Evolutionary conservation across 2,113 vertebrate species (phyloP).

Genomic region (Cyanoderma ruficeps): DNA sequence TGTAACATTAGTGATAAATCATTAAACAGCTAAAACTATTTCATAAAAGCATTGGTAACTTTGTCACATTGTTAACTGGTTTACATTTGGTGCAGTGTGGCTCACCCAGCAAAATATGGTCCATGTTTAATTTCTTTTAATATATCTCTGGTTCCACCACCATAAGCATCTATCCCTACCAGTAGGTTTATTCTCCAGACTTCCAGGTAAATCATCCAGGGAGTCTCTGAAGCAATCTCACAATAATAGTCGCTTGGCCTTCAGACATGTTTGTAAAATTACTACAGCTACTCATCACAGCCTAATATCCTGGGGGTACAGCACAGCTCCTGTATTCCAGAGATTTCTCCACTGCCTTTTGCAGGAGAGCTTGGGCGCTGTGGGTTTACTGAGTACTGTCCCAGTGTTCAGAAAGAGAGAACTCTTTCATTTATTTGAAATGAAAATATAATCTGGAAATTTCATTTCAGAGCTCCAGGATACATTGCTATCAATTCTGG

Average conservation of each 20-base stretch:
- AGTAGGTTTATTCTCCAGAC: neutral
- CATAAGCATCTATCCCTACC: neutral
- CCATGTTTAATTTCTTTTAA: neutral
- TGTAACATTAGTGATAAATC: constrained; percentile 28
- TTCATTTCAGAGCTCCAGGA: neutral
- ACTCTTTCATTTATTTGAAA: neutral
- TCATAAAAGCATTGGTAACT: neutral
- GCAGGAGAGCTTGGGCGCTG: neutral
- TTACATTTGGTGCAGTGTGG: neutral
- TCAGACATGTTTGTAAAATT: neutral
- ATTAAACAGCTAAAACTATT: neutral
- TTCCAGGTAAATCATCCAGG: neutral
- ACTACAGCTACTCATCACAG: neutral
- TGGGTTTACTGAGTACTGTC: neutral
- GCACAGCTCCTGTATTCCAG: neutral
- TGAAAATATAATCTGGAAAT: neutral
- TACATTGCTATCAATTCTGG: neutral
- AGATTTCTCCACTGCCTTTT: neutral
- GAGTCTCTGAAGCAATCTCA: neutral
- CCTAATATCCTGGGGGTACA: neutral
- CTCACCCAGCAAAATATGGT: neutral
- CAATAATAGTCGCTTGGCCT: neutral
- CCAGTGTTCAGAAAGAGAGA: neutral
- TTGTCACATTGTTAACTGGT: neutral
- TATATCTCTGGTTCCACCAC: neutral